Evolutionary conservation across 2,888 invertebrate genomes (phyloP), one percentile per base, ranked within the genome.

Genomic region (Hypena proboscidalis): DNA sequence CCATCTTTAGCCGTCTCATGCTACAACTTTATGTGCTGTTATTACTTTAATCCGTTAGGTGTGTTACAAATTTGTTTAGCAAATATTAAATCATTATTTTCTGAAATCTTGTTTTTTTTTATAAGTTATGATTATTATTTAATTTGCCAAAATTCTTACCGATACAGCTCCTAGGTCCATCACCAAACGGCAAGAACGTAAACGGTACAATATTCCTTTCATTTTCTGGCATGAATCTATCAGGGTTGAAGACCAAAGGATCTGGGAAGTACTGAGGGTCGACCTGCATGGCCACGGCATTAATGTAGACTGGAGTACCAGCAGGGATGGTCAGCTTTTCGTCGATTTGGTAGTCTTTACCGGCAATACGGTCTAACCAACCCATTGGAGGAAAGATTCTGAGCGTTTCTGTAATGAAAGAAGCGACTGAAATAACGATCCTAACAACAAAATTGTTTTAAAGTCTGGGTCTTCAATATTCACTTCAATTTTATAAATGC

Each of bases 161-260:
- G 29, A 94, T 92, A 57, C 94, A 94, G 61, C 77, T 91, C 31
- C 94, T 85, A 1, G 92, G 93, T 4, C 94, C 94, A 6, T 85
- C 58, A 0, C 93, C 93, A 46, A 93, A 93, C 0, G 93, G 92
- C 49, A 91, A 49, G 38, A 82, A 92, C 0, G 75, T 69, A 8
- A 64, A 77, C 0, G 76, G 77, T 1, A 35, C 37, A 14, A 77
- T 72, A 1, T 85, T 81, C 0, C 70, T 67, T 55, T 91, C 92
- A 50, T 93, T 93, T 49, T 92, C 92, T 0, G 92, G 90, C 22
- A 80, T 85, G 52, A 93, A 93, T 36, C 93, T 68, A 22, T 92
- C 83, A 4, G 93, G 93, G 55, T 92, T 83, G 49, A 92, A 93
- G 45, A 80, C 83, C 0, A 71, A 48, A 0, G 93, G 93, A 2